Base-by-base conservation (phyloP, 1,140 invertebrate species). In the Caenorhabditis inopinata region DNA sequence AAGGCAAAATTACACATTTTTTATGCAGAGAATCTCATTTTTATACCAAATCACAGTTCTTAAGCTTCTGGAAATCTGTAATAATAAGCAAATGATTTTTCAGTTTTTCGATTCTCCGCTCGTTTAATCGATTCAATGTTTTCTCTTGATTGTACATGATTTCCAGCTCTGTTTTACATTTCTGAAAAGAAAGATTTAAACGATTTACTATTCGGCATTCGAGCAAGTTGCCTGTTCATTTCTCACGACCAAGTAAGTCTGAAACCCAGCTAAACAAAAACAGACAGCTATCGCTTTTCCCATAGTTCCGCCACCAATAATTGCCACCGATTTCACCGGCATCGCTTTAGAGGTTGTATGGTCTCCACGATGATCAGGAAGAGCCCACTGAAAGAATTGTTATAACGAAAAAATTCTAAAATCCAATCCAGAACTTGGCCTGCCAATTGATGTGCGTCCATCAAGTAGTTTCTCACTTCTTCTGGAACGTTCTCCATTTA, bases 291-390 rank as follows among this genome's bases (percentile, higher is more conserved):
- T 90, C 12, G 89, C 89, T 16, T 84, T 83, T 16, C 89, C 89
- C 89, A 90, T 90, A 7, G 88, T 89, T 2, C 89, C 74, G n/a
- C 85, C 88, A 18, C 89, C 89, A 75, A 89, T 87, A 7, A 89
- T 87, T 47, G 83, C 89, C 2, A 83, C 81, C n/a, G 85, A 82
- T 46, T 79, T 85, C 1, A 89, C 81, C 21, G 83, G 83, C 12
- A 81, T n/a, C 16, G 86, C 82, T 77, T 85, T 85, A 2, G 53
- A 35, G 7, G 23, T 62, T 23, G 25, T 73, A 18, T 58, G 21
- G 42, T 73, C 42, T 68, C 53, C 49, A 21, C 53, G 49, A 27
- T 62, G 12, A 35, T 78, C 68, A 14, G 38, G 49, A 18, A 62
- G 53, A 29, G 14, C 29, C 76, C 48, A 58, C 76, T 78, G 29